Base-by-base conservation (phyloP, 92 coral and sea anemone genomes). In the Epizoanthus fatuus region DNA sequence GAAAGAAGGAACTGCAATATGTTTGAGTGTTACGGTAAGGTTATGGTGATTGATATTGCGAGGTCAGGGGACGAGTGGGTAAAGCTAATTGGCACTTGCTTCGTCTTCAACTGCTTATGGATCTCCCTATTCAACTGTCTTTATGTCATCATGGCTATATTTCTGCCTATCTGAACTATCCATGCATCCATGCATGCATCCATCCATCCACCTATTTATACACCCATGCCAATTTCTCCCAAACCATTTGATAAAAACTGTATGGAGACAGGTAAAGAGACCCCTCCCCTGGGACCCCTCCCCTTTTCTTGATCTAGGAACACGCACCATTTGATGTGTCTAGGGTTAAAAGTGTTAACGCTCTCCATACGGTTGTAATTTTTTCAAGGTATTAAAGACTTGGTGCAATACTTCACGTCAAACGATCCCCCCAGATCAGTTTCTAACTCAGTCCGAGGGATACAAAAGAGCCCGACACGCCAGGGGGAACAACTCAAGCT, bases 1-100 rank as follows among this genome's bases (percentile, higher is more conserved):
- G 93, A 94, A 44, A 57, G 80, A 7, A 87, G 98, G 69, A 64
- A 64, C 47, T 94, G 98, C 72, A 94, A 94, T 90, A 90, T 72
- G 79, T 93, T 62, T 70, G 93, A 90, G 13, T 94, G 98, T 56
- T 93, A 94, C 53, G 98, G 98, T 94, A 73, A 11, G 87, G 14
- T 3, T 7, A 11, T 5, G 9, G 53, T 49, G 53, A 7, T 49
- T 49, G 53, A 9, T 0, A 9, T 49, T 49, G 14, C 16, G 25
- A 12, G 4, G 7, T 63, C 25, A 20, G 54, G 51, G 17, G 54
- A 75, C 84, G 79, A 51, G 52, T 84, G 60, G 47, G 49, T 37
- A 25, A 44, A 44, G 49, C 49, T 44, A 44, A 44, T 44, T 44
- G 7, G 49, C 9, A 44, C 1, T 4, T 44, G 49, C 49, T 44